A percentile compares a stretch with the other conserved stretches of the same genome.
Evolutionary conservation across 2,113 vertebrate species (phyloP).

Genomic region (Scortum barcoo): DNA sequence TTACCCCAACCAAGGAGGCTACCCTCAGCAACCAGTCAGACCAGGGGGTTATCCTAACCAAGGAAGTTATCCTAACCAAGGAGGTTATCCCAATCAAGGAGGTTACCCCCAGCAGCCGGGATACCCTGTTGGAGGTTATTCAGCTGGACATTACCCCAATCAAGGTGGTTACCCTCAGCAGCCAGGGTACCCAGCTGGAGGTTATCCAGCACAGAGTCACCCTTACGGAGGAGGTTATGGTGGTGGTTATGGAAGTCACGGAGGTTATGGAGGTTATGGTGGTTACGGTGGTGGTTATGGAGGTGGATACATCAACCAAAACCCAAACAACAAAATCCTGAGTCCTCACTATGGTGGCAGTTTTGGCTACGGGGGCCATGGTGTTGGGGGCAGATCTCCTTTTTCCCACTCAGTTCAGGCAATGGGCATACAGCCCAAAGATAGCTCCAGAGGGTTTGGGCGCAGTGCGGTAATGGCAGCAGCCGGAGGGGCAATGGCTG

Average conservation of each 20-base stretch:
- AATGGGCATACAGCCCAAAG: slow-evolving; percentile 68
- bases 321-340: slow-evolving; percentile 77
- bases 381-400: slow-evolving; percentile 71
- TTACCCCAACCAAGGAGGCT: neutral
- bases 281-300: slow-evolving; percentile 27
- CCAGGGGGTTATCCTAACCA: slow-evolving; percentile 10
- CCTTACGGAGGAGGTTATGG: slow-evolving; percentile 30
- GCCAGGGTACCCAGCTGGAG: slow-evolving; percentile 24
- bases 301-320: slow-evolving; percentile 28
- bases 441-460: slow-evolving; percentile 79
- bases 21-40: slow-evolving; percentile 20
- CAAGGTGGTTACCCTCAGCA: slow-evolving; percentile 32
- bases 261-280: slow-evolving; percentile 18
- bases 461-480: slow-evolving; percentile 77
- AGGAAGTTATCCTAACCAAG: slow-evolving; percentile 22
- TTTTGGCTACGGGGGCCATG: slow-evolving; percentile 68
- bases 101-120: slow-evolving; percentile 27
- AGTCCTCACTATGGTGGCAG: slow-evolving; percentile 79
- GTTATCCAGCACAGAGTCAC: slow-evolving; percentile 27
- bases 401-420: slow-evolving; percentile 73
- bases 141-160: slow-evolving; percentile 20
- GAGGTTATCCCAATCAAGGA: slow-evolving; percentile 9
- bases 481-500: slow-evolving; percentile 73
- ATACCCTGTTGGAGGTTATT: slow-evolving; percentile 26
- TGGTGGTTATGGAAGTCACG: no score